A percentile compares a stretch with the other conserved stretches of the same genome.
Conservation (phyloP, 2,113 vertebrate genomes). For the Gymnobelideus leadbeateri region DNA sequence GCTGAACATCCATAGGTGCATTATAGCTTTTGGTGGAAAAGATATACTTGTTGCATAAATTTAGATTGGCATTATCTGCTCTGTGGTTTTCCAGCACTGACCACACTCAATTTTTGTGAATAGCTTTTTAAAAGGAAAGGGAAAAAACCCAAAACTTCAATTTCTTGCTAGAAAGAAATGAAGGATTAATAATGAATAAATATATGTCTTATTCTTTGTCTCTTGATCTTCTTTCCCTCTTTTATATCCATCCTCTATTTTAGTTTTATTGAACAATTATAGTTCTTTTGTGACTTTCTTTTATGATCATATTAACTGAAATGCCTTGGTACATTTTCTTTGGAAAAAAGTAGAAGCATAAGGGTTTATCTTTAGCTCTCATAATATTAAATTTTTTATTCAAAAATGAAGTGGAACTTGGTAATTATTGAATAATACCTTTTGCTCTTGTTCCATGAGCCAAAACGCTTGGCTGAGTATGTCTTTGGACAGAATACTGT, state of each 20-base stretch:
- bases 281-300: slow-evolving; percentile 68
- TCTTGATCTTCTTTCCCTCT: slow-evolving; percentile 13
- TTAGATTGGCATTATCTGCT: neutral
- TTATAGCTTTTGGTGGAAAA: neutral
- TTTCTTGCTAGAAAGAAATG: neutral
- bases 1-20: neutral
- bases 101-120: neutral
- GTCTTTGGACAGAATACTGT: neutral
- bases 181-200: neutral
- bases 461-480: neutral
- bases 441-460: slow-evolving; percentile 26
- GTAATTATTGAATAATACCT: slow-evolving; percentile 25
- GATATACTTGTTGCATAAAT: neutral
- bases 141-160: neutral
- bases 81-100: neutral
- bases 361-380: slow-evolving; percentile 43
- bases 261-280: slow-evolving; percentile 62
- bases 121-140: neutral
- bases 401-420: slow-evolving; percentile 44
- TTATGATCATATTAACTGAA: slow-evolving; percentile 63
- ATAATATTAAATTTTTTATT: slow-evolving; percentile 34
- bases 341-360: slow-evolving; percentile 56
- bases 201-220: slow-evolving; percentile 20
- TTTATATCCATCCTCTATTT: slow-evolving; percentile 51
- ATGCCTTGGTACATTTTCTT: slow-evolving; percentile 50